Evolutionary conservation across 2,113 vertebrate genomes (phyloP).

Genomic region (Etheostoma spectabile): DNA sequence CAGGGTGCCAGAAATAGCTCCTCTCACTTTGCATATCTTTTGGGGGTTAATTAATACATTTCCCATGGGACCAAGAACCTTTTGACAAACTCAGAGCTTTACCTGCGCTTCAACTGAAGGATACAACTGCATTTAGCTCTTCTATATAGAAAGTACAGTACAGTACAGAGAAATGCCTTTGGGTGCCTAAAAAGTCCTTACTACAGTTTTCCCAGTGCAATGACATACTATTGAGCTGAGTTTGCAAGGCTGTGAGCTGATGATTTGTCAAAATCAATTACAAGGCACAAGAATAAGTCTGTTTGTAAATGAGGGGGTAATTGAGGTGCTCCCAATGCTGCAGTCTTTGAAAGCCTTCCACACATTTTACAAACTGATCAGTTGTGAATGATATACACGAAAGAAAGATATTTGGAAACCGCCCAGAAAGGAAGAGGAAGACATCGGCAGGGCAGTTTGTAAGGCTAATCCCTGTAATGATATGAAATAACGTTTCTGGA

Average conservation of each 20-base stretch:
- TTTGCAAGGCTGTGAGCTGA: background rate
- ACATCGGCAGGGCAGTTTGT: background rate
- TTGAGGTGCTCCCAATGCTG: background rate
- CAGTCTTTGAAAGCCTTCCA: background rate
- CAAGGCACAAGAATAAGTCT: too few relatives aligned
- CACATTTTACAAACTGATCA: background rate
- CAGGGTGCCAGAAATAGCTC: background rate
- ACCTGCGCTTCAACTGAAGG: background rate
- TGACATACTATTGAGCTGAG: background rate
- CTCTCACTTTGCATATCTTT: background rate
- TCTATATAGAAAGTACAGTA: background rate
- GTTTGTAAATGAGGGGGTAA: background rate
- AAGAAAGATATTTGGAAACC: background rate
- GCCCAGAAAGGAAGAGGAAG: background rate
- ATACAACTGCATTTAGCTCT: background rate
- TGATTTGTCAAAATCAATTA: background rate
- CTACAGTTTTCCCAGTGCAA: background rate
- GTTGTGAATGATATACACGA: background rate
- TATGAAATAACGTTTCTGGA: slow-evolving; percentile 33
- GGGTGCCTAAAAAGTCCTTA: background rate
- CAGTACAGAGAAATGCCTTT: background rate
- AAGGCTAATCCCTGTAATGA: background rate
- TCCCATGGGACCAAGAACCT: background rate
- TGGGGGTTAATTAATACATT: background rate
- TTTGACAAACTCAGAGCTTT: background rate